A percentile compares a stretch with the other conserved stretches of the same genome.
Conservation (phyloP, 2,113 vertebrate genomes). For the Ciconia maguari region DNA sequence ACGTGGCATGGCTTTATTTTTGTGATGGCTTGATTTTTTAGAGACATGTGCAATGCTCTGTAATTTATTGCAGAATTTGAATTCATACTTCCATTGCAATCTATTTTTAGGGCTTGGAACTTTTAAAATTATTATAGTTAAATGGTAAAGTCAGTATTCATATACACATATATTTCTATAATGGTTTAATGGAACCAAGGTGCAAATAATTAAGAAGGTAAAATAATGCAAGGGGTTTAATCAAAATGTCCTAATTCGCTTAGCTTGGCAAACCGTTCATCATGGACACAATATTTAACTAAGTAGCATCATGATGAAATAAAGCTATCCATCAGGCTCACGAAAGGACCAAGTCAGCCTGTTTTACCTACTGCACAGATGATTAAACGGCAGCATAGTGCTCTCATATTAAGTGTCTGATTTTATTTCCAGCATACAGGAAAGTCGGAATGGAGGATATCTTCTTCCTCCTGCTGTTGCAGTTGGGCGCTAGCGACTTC, state of each 20-base stretch:
- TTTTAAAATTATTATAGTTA: neutral
- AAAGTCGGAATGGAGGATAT: neutral
- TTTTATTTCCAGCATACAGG: neutral
- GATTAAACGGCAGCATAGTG: neutral
- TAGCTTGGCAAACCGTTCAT: neutral
- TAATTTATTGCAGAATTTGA: no score
- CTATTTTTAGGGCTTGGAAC: neutral
- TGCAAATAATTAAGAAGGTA: neutral
- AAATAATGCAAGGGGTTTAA: neutral
- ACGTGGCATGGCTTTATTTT: no score
- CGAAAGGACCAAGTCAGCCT: neutral
- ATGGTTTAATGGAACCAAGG: neutral
- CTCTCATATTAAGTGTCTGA: neutral
- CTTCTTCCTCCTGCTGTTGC: neutral
- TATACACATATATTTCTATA: no score
- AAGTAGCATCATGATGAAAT: neutral
- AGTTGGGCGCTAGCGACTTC: neutral
- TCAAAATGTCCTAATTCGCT: neutral
- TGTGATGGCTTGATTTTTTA: neutral
- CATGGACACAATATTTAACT: neutral
- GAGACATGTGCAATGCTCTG: no score
- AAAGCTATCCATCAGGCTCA: neutral
- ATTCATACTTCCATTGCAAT: neutral
- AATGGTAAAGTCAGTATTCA: neutral
- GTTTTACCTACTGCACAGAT: neutral